Conservation (phyloP, 2,888 invertebrate species). For the Heteromurus nitidus region DNA sequence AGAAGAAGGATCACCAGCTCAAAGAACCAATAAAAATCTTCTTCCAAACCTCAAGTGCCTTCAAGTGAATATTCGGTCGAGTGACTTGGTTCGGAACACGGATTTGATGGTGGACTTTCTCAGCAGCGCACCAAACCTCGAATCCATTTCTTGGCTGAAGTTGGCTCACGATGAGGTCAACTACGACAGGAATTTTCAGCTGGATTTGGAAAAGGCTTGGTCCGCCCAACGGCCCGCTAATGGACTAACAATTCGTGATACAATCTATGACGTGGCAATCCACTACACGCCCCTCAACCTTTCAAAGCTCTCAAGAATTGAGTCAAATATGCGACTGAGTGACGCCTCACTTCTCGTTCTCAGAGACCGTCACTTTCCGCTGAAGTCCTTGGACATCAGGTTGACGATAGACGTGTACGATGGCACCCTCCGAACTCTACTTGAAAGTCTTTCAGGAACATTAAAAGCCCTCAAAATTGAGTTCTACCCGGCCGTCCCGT, state of each 20-base stretch:
- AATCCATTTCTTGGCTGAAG: conserved; percentile 64
- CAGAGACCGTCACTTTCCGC: conserved; percentile 54
- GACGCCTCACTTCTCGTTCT: conserved; percentile 60
- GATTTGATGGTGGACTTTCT: conserved; percentile 64
- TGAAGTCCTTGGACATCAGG: conserved; percentile 57
- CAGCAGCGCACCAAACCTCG: conserved; percentile 56
- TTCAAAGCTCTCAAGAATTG: conserved; percentile 52
- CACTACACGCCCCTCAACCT: conserved; percentile 48
- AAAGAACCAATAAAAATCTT: neutral
- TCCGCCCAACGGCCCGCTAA: conserved; percentile 41
- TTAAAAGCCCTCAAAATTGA: conserved; percentile 57
- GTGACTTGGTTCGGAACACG: conserved; percentile 61
- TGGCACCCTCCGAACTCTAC: conserved; percentile 28
- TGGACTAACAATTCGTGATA: conserved; percentile 65
- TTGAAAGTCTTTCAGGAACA: conserved; percentile 49
- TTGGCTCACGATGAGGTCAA: conserved; percentile 55
- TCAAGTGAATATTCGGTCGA: conserved; percentile 57
- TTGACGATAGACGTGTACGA: conserved; percentile 57
- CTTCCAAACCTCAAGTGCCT: conserved; percentile 60
- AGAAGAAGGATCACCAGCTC: too few species aligned
- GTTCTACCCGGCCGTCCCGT: conserved; percentile 54
- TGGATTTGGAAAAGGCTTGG: conserved; percentile 65
- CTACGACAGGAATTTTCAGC: conserved; percentile 59
- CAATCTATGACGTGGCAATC: conserved; percentile 64
- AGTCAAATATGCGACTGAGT: conserved; percentile 65